Percentiles rank a stretch among this genome's conserved stretches.
Conservation (phyloP, 2,113 vertebrate genomes). For the Sinocyclocheilus grahami region DNA sequence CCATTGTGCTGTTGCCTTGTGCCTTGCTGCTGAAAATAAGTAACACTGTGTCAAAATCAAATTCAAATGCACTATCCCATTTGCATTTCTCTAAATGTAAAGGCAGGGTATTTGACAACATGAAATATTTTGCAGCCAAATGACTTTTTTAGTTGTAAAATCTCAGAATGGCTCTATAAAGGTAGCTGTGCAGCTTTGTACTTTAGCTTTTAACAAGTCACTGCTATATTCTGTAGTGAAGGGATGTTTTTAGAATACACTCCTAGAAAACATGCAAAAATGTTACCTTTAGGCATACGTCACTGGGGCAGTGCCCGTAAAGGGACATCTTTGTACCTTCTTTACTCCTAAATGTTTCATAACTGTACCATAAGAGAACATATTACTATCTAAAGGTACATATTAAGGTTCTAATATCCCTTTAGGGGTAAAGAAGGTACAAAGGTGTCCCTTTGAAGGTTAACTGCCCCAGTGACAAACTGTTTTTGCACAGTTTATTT, state of each 20-base stretch:
- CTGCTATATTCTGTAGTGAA: not conserved
- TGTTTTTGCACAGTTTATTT: no score
- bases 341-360: no score
- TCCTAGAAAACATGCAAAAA: no score
- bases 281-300: no score
- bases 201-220: not conserved
- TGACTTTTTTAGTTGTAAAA: not conserved
- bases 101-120: not conserved
- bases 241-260: not conserved
- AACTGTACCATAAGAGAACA: no score
- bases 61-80: constrained; percentile 2
- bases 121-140: not conserved
- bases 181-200: not conserved
- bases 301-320: no score
- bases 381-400: no score
- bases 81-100: not conserved
- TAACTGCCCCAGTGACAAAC: no score
- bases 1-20: not conserved
- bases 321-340: no score
- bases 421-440: no score
- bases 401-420: no score
- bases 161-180: not conserved
- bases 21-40: constrained; percentile 13
- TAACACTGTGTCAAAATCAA: not conserved
- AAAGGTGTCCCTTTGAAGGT: no score